Evolutionary conservation across 1,140 invertebrate genomes (phyloP).

Genomic region (Mercenaria mercenaria): DNA sequence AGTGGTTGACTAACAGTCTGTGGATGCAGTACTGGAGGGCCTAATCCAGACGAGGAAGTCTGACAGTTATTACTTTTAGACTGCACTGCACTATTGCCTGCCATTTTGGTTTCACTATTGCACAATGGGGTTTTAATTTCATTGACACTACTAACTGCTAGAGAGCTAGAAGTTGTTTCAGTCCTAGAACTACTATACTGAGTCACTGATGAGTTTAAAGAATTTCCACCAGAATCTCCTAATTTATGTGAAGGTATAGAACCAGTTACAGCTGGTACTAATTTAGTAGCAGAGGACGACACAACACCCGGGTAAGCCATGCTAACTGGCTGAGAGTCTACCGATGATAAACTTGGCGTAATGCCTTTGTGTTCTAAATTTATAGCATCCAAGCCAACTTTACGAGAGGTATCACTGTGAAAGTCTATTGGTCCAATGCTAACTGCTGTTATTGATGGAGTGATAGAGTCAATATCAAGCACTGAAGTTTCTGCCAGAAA

Average conservation of each 20-base stretch:
- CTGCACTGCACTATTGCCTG: constrained; percentile 24
- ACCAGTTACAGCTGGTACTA: constrained; percentile 58
- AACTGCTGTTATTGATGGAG: constrained; percentile 53
- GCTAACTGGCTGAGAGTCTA: neutral
- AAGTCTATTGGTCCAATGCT: constrained; percentile 50
- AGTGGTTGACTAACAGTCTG: neutral
- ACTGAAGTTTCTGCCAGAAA: constrained; percentile 6
- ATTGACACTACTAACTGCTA: neutral
- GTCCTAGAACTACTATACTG: constrained; percentile 14
- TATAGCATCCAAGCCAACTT: neutral
- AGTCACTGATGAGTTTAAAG: neutral
- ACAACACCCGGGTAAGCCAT: neutral
- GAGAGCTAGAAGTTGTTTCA: neutral
- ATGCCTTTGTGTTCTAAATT: neutral
- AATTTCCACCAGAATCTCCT: neutral
- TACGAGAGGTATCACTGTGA: constrained; percentile 13
- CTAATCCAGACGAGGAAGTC: neutral
- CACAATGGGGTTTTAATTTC: constrained; percentile 26
- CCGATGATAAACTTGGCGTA: neutral
- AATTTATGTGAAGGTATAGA: constrained; percentile 52
- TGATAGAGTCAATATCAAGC: constrained; percentile 55
- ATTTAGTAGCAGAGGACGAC: constrained; percentile 32
- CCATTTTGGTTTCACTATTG: constrained; percentile 56
- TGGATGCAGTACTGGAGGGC: neutral
- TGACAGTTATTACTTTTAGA: neutral